A percentile compares a stretch with the other conserved stretches of the same genome.
Conservation (phyloP, 2,113 vertebrate species). For the Emydocephalus ijimae region DNA sequence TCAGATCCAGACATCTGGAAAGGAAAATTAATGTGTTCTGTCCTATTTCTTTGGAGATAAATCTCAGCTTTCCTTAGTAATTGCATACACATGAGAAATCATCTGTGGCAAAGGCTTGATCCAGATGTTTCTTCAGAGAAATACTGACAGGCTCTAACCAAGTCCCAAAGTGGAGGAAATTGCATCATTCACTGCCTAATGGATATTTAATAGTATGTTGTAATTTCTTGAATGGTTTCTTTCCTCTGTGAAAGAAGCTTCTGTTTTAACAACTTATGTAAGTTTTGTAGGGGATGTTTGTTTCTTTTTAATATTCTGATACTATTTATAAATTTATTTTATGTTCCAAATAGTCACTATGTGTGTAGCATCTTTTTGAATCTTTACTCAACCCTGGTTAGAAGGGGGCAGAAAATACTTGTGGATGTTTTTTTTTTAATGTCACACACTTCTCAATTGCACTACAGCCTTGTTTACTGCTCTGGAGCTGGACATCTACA, state of each 20-base stretch:
- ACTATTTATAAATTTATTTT: neutral
- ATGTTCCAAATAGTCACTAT: neutral
- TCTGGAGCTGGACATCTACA: neutral
- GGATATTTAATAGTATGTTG: neutral
- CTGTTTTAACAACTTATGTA: neutral
- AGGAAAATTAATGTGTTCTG: neutral
- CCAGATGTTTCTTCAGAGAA: constrained; percentile 4
- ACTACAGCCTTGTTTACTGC: neutral
- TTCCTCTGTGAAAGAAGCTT: neutral
- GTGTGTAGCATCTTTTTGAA: neutral
- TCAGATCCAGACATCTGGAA: constrained; percentile 3
- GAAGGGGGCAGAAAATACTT: neutral
- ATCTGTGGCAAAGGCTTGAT: neutral
- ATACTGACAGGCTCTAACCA: neutral
- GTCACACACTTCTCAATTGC: neutral
- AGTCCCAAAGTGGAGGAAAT: neutral
- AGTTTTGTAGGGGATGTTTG: neutral
- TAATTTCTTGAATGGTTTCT: neutral
- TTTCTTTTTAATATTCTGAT: neutral
- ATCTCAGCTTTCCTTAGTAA: neutral
- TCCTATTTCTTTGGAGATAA: neutral
- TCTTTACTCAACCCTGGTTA: neutral
- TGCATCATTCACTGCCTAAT: neutral
- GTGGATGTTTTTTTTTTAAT: neutral
- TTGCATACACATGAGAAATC: neutral